Percentiles rank a stretch among this genome's conserved stretches.
These are phyloP conservation scores for Tylochromis polylepis DNA, from an alignment of 2,113 vertebrate genomes.

Conservation along the genomic window DNA sequence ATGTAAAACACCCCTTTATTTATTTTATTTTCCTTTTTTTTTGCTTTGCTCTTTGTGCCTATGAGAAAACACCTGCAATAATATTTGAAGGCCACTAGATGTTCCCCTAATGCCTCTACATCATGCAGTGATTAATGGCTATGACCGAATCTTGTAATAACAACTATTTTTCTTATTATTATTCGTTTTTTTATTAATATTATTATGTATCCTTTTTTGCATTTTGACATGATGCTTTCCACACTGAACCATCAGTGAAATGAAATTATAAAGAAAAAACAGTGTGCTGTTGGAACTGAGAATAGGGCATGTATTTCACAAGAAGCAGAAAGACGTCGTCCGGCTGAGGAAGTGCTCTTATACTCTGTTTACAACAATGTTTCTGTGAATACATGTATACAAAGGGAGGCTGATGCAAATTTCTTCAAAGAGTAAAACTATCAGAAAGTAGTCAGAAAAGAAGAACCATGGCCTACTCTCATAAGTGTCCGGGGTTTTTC, in stretches of 20 bases:
- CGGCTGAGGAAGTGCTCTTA: neutral
- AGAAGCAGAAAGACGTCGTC: neutral
- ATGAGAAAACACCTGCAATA: neutral
- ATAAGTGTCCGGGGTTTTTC: neutral
- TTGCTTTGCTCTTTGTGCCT: neutral
- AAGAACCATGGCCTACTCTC: neutral
- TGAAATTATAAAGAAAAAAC: neutral
- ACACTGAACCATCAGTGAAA: neutral
- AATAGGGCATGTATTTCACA: neutral
- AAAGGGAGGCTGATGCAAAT: neutral
- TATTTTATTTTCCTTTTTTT: neutral
- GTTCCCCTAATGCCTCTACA: neutral
- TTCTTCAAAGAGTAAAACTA: neutral
- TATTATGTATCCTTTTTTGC: neutral
- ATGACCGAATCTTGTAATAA: neutral
- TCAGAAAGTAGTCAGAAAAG: neutral
- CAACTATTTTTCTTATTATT: neutral
- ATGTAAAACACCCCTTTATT: neutral
- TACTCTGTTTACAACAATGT: neutral
- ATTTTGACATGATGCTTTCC: neutral
- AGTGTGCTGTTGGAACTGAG: neutral
- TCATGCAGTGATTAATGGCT: neutral
- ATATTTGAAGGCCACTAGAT: neutral
- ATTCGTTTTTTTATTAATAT: neutral
- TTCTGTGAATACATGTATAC: neutral